Conservation (phyloP, 2,797 vertebrate species). For the Trichosurus vulpecula region DNA sequence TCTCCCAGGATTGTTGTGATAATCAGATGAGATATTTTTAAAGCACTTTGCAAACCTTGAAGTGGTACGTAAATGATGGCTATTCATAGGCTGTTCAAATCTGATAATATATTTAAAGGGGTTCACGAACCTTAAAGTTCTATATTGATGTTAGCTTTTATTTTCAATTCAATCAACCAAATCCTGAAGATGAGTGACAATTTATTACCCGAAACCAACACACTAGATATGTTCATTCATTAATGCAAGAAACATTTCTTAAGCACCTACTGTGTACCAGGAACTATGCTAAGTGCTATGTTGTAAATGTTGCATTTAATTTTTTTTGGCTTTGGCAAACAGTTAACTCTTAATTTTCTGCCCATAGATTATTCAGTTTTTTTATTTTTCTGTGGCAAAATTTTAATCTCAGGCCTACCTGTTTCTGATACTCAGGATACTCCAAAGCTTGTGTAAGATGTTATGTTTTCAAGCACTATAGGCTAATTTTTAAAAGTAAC, state of each 20-base stretch:
- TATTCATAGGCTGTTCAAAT: background rate
- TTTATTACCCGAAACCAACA: background rate
- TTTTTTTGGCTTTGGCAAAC: conserved; percentile 19
- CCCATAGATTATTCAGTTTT: background rate
- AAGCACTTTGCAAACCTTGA: background rate
- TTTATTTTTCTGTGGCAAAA: conserved; percentile 12
- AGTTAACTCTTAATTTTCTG: conserved; percentile 19
- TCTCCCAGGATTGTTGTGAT: background rate
- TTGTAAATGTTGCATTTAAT: background rate
- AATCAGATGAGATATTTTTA: background rate
- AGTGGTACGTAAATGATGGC: background rate
- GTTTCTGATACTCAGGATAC: background rate
- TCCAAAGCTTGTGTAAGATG: conserved; percentile 17
- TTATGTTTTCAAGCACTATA: background rate
- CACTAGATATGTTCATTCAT: background rate
- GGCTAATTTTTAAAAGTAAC: background rate
- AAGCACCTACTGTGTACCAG: background rate
- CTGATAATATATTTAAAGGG: background rate
- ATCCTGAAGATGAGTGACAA: background rate
- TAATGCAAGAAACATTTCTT: background rate
- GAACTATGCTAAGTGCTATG: background rate
- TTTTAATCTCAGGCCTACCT: conserved; percentile 28
- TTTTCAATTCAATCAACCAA: background rate
- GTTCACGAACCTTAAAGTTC: background rate
- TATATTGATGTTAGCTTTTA: background rate